Evolutionary conservation across 2,797 vertebrate genomes (phyloP).

Genomic region (Sebastes wilsoni): DNA sequence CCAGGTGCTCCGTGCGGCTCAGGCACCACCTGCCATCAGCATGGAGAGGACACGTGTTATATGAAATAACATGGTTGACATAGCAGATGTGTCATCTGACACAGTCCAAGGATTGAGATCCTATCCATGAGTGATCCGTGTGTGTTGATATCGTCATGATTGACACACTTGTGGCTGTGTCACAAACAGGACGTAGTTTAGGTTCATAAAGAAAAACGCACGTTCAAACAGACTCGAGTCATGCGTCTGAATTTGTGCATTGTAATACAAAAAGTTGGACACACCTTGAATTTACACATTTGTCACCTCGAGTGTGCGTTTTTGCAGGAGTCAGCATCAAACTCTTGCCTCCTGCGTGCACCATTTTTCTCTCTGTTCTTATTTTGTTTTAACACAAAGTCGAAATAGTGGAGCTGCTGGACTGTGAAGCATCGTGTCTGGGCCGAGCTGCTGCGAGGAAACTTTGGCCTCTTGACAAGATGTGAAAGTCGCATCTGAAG

Average conservation of each 20-base stretch:
- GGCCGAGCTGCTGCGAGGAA: constrained; percentile 16
- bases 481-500: constrained; percentile 26
- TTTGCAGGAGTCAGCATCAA: constrained; percentile 42
- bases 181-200: neutral
- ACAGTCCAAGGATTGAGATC: neutral
- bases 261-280: neutral
- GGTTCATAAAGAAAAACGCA: neutral
- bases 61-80: constrained; percentile 9
- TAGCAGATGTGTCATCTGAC: constrained; percentile 2
- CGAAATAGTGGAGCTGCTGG: constrained; percentile 24
- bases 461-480: constrained; percentile 37
- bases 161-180: neutral
- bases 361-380: neutral
- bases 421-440: constrained; percentile 37
- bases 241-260: neutral
- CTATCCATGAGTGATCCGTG: neutral
- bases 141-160: neutral
- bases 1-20: constrained; percentile 6
- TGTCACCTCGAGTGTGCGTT: constrained; percentile 3
- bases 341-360: neutral
- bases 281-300: constrained; percentile 14
- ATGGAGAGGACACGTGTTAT: constrained; percentile 26
- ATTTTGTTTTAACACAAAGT: constrained; percentile 19
- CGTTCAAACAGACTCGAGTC: neutral
- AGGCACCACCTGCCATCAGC: constrained; percentile 37